Conservation (phyloP, 2,113 vertebrate species). For the Myrmophylax atrothorax region DNA sequence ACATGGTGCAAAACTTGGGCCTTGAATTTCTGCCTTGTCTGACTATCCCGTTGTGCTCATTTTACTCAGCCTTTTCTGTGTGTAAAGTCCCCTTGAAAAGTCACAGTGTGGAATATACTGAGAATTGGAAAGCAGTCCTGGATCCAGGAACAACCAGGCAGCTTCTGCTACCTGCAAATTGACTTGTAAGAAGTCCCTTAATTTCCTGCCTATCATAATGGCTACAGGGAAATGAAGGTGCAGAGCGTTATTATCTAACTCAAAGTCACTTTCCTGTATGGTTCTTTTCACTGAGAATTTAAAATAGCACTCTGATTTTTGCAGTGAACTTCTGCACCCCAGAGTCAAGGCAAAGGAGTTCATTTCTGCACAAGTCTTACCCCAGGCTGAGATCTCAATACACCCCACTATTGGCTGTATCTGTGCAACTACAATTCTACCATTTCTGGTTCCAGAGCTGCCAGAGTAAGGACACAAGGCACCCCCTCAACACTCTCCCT, state of each 20-base stretch:
- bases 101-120: neutral
- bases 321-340: neutral
- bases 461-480: neutral
- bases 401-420: fast-evolving
- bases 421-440: neutral
- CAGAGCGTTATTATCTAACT: neutral
- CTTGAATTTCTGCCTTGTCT: neutral
- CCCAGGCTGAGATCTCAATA: neutral
- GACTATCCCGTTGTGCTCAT: neutral
- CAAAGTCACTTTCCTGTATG: neutral
- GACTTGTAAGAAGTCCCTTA: neutral
- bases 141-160: neutral
- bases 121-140: neutral
- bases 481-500: neutral
- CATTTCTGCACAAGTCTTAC: neutral
- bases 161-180: neutral
- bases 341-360: neutral
- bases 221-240: neutral
- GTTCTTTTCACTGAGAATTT: neutral
- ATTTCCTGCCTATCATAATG: neutral
- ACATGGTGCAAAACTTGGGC: neutral
- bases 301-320: neutral
- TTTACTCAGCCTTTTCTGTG: neutral
- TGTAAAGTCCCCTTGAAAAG: neutral
- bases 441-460: neutral